Conservation (phyloP, 1,140 invertebrate species). For the Rhopalosiphum maidis region DNA sequence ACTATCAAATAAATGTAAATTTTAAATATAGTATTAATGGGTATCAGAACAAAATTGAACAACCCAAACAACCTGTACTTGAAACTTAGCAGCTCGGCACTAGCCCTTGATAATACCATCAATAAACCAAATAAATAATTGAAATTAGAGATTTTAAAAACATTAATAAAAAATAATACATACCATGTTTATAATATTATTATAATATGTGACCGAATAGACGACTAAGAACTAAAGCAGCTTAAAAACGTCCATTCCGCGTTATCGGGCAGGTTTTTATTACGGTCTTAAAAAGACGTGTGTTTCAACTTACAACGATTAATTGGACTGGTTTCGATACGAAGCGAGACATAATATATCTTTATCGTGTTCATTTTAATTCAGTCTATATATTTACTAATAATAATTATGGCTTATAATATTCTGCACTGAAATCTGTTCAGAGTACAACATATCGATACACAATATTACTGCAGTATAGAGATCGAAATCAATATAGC, state of each 20-base stretch:
- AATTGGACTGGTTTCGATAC: slow-evolving; percentile 8
- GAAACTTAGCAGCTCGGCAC: not conserved
- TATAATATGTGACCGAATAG: not conserved
- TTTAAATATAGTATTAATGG: not conserved
- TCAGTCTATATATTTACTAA: not conserved
- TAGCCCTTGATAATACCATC: not conserved
- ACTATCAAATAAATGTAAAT: not conserved
- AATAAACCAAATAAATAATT: not conserved
- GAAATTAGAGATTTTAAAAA: not conserved
- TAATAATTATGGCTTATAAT: not conserved
- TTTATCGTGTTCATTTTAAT: not conserved
- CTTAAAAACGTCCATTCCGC: not conserved
- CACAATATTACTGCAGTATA: not conserved
- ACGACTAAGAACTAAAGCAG: not conserved
- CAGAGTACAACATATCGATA: not conserved
- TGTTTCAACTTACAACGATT: not conserved
- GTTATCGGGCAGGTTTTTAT: not conserved
- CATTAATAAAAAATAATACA: not conserved
- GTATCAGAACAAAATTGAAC: not conserved
- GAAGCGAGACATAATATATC: not conserved
- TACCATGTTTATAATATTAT: not conserved
- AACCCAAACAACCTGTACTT: not conserved
- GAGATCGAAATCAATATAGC: not conserved
- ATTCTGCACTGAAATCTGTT: not conserved
- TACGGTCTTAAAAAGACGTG: not conserved